Percentiles rank a stretch among this genome's conserved stretches.
Conservation (phyloP, 2,113 vertebrate genomes). For the Chamaetylas fuelleborni region DNA sequence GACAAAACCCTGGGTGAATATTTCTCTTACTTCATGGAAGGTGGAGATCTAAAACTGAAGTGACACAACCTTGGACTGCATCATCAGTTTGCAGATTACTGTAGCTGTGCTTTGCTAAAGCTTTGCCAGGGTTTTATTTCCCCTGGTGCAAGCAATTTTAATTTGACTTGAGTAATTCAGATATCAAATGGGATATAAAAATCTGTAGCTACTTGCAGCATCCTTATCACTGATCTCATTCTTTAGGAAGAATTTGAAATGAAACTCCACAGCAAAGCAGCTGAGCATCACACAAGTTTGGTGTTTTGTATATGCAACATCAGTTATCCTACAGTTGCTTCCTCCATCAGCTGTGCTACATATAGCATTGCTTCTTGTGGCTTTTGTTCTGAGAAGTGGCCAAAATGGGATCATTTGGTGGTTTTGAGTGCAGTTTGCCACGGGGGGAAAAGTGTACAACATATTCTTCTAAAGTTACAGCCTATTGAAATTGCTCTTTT, state of each 20-base stretch:
- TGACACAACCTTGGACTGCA: not conserved
- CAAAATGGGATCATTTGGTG: not conserved
- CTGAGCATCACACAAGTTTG: not conserved
- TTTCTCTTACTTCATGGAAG: not conserved
- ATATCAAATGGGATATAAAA: not conserved
- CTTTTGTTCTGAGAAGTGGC: not conserved
- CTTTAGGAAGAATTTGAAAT: not conserved
- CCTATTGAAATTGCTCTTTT: conserved; percentile 2
- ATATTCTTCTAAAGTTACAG: not conserved
- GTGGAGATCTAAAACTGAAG: not conserved
- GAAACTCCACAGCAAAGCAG: conserved; percentile 20
- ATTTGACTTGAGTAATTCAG: not conserved
- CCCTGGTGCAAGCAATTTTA: not conserved
- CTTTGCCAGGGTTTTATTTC: not conserved
- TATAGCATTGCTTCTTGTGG: not conserved
- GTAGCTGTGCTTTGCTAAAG: conserved; percentile 6
- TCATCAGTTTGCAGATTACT: not conserved
- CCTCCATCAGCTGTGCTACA: not conserved
- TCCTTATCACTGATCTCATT: not conserved
- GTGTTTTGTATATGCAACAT: not conserved
- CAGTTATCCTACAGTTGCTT: not conserved
- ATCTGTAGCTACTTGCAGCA: not conserved
- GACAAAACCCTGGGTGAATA: not conserved
- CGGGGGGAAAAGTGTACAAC: not conserved
- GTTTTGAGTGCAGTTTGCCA: not conserved